phyloP scores from a whole-genome alignment of 2,113 vertebrate genomes.

The Actinemys pallida region DNA sequence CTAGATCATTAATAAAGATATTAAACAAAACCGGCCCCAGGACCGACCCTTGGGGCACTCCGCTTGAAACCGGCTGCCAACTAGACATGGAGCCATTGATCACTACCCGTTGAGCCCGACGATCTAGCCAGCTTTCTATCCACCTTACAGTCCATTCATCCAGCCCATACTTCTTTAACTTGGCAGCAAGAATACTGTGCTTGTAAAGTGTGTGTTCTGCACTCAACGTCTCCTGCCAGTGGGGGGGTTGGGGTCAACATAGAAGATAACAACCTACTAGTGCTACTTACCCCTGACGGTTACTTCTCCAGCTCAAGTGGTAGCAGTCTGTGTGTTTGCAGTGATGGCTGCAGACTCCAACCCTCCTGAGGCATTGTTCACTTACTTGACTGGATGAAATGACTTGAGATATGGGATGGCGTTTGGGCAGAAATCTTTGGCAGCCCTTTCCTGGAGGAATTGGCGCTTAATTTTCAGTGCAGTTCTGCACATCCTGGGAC shows the following conservation, averaged over 20 bases:
- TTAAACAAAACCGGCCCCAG: too few species aligned
- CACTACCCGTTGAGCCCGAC: too few species aligned
- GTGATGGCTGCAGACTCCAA: too few species aligned
- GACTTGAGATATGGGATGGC: neutral
- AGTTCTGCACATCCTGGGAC: neutral
- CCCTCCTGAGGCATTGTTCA: fast-evolving
- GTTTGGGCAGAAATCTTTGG: neutral
- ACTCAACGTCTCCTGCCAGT: fast-evolving
- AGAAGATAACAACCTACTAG: neutral
- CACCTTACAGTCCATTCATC: too few species aligned
- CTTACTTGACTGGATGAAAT: neutral
- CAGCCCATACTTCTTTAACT: too few species aligned
- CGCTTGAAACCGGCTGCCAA: too few species aligned
- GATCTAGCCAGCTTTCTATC: too few species aligned
- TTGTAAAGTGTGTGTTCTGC: neutral
- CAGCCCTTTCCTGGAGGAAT: fast-evolving
- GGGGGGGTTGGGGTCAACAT: neutral
- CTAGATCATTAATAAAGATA: too few species aligned
- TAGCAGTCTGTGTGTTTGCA: neutral
- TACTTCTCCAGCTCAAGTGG: neutral
- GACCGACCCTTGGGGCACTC: too few species aligned
- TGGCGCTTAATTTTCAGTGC: neutral
- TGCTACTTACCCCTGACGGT: neutral
- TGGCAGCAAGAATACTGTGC: too few species aligned
- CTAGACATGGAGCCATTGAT: too few species aligned